Evolutionary conservation across 2,888 invertebrate genomes (phyloP), one percentile per base, ranked within the genome.

Genomic region (Ochlodes sylvanus): DNA sequence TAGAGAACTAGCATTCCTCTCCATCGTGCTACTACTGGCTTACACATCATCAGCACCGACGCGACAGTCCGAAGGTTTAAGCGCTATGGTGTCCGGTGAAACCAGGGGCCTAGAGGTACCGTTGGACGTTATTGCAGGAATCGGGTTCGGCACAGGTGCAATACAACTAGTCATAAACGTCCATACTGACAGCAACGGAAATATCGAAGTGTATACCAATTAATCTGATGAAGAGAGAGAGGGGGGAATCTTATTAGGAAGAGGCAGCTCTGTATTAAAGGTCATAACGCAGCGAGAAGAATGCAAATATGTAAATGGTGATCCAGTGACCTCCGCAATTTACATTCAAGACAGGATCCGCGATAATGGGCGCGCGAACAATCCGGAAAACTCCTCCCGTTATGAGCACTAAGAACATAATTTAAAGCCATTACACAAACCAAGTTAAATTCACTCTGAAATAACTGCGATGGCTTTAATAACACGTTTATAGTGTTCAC

Each of bases 31-130:
- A 9, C 69, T 90, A n/a, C 63, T 87, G 17, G 69, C 77, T 42
- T 69, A 71, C 47, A 66, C 78, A 14, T 80, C 81, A 69, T 74
- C 87, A 73, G 89, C 87, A 1, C 92, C 90, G 3, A 77, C 78
- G 0, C 75, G 80, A 9, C 78, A 87, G 0, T 70, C 70, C 12
- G 52, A 21, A 52, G 52, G 52, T 14, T 75, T 91, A 1, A 62
- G 69, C 7, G 71, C 77, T 6, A 71, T 87, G 70, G 82, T 90
- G 10, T 83, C 90, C 5, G 86, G 83, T 1, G 85, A 83, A 65
- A 93, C 93, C 32, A 89, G 87, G 0, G 92, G 92, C 0, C 68
- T 93, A 19, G 93, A 92, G 68, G 77, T 92, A 7, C 93, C 93
- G 0, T 80, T 72, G 19, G 87, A 86, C 38, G 80, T 89, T 2